Evolutionary conservation across 2,888 invertebrate genomes (phyloP).

Genomic region (Amiota communis): DNA sequence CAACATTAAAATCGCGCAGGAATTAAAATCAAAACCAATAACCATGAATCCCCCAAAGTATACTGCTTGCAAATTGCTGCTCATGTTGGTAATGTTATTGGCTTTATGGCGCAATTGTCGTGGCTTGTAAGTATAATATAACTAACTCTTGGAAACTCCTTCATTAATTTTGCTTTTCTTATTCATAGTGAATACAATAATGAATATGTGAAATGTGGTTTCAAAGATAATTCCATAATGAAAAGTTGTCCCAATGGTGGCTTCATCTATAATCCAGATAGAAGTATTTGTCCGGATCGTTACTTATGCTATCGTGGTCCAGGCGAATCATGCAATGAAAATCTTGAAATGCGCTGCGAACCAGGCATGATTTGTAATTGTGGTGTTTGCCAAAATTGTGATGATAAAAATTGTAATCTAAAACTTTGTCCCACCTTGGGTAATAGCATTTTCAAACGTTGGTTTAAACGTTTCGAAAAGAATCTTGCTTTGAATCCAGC

Average conservation of each 20-base stretch:
- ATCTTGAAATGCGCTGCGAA: conserved; percentile 26
- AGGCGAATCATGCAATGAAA: conserved; percentile 39
- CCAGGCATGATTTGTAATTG: conserved; percentile 33
- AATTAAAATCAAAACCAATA: neutral
- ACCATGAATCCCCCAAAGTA: neutral
- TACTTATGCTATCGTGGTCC: conserved; percentile 41
- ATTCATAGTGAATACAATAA: neutral
- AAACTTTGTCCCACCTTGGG: conserved; percentile 14
- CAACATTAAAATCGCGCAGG: neutral
- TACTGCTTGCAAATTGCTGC: neutral
- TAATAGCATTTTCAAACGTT: conserved; percentile 14
- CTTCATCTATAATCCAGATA: conserved; percentile 41
- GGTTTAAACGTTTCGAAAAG: conserved; percentile 25
- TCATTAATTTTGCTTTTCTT: neutral
- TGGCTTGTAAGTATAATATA: conserved; percentile 29
- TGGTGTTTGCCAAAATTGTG: conserved; percentile 44
- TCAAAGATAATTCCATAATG: conserved; percentile 1
- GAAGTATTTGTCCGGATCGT: conserved; percentile 33
- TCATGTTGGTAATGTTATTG: conserved; percentile 3
- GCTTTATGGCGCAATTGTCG: conserved; percentile 8
- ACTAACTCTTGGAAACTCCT: neutral
- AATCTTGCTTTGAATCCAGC: neutral
- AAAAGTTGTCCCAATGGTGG: conserved; percentile 33
- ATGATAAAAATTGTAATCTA: conserved; percentile 18
- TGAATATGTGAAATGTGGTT: conserved; percentile 1